These are phyloP conservation scores for Cyaniris semiargus DNA, from an alignment of 2,888 invertebrate species.

Conservation along the genomic window DNA sequence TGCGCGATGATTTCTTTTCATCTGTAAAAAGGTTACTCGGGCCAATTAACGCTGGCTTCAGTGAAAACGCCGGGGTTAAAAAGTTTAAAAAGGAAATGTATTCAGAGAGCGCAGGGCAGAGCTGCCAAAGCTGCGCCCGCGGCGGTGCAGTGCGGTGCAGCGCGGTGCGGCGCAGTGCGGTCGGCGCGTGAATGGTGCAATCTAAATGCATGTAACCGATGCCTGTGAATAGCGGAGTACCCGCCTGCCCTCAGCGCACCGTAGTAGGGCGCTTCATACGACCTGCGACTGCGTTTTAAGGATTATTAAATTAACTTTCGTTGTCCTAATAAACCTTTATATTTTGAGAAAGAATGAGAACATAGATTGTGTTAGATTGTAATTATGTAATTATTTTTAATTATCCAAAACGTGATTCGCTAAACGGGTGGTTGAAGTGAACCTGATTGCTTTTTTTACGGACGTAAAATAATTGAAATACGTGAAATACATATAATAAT, in stretches of 20 bases:
- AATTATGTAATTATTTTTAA: too few relatives aligned
- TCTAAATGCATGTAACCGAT: constrained; percentile 29
- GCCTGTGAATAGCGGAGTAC: neutral
- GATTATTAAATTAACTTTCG: neutral
- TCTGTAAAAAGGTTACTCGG: constrained; percentile 24
- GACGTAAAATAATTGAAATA: too few relatives aligned
- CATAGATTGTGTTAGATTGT: too few relatives aligned
- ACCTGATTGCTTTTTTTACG: too few relatives aligned
- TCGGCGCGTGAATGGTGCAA: neutral
- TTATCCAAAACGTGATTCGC: too few relatives aligned
- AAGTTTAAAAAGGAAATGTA: constrained; percentile 16
- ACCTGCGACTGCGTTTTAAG: neutral
- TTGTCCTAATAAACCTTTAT: too few relatives aligned
- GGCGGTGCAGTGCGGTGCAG: neutral
- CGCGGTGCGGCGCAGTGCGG: neutral
- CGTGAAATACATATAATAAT: too few relatives aligned
- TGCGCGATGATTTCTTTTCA: constrained; percentile 21
- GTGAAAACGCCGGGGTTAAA: constrained; percentile 10
- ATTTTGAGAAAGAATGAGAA: too few relatives aligned
- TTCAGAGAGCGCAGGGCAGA: neutral
- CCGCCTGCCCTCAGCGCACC: neutral
- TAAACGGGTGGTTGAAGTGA: too few relatives aligned
- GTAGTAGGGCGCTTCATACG: neutral
- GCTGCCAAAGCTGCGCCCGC: neutral
- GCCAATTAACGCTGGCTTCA: constrained; percentile 17